Conservation (phyloP, 37 sponge, comb jelly and placozoan species). For the Axinella damicornis region DNA sequence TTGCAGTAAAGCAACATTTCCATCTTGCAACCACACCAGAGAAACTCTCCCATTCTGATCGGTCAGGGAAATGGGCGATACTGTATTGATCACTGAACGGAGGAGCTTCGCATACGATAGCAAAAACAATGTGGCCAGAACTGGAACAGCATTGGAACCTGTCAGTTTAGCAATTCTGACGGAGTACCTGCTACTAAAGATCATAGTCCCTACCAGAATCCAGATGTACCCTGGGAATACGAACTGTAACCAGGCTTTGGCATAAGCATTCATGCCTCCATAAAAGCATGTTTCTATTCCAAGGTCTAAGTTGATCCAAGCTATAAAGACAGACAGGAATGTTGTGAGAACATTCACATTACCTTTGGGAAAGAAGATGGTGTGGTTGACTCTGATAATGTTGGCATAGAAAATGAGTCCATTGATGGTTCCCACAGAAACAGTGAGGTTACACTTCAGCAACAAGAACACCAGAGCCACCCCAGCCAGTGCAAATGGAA, state of each 20-base stretch:
- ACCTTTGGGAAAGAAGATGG: not conserved
- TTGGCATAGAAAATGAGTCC: conserved; percentile 48
- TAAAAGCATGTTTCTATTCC: conserved; percentile 38
- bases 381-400: conserved; percentile 24
- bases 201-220: not conserved
- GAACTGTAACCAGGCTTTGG: conserved; percentile 46
- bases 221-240: conserved; percentile 35
- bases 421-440: conserved; percentile 14
- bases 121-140: conserved; percentile 33
- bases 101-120: conserved; percentile 42
- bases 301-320: conserved; percentile 39
- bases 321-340: not conserved
- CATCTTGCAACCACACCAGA: conserved; percentile 4
- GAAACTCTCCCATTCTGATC: not conserved
- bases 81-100: not conserved
- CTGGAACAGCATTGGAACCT: conserved; percentile 14
- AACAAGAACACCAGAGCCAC: conserved; percentile 1
- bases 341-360: too few relatives aligned
- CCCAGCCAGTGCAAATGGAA: conserved; percentile 20
- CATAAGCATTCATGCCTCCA: conserved; percentile 17
- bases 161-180: conserved; percentile 4
- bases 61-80: not conserved
- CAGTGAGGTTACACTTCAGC: not conserved
- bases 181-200: conserved; percentile 11
- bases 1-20: conserved; percentile 1